Evolutionary conservation across 2,113 vertebrate species (phyloP).

Genomic region (Tetrax tetrax): DNA sequence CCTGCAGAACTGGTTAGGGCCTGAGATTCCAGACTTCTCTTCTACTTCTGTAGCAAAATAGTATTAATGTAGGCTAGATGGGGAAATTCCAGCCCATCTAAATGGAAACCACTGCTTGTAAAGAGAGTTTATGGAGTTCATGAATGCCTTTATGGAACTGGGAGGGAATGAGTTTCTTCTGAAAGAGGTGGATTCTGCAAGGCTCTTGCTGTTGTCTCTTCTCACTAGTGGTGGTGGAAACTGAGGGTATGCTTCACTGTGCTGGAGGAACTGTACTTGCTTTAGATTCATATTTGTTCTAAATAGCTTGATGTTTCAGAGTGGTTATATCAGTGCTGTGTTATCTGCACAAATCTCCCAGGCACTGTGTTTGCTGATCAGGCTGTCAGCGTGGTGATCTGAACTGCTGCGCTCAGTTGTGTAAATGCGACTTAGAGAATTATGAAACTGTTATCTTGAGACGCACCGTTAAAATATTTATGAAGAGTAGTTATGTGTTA

Average conservation of each 20-base stretch:
- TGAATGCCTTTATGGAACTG: not conserved
- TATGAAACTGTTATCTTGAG: not conserved
- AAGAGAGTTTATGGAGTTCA: not conserved
- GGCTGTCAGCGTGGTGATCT: not conserved
- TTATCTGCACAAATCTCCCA: not conserved
- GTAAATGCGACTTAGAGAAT: not conserved
- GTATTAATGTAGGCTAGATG: not conserved
- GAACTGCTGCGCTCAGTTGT: not conserved
- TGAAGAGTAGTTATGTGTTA: not conserved
- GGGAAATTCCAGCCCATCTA: not conserved
- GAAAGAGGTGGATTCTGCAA: not conserved
- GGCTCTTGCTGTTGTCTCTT: not conserved
- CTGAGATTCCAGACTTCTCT: not conserved
- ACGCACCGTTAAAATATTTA: not conserved
- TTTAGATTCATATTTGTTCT: not conserved
- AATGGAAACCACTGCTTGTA: not conserved
- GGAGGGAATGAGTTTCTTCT: not conserved
- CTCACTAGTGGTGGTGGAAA: not conserved
- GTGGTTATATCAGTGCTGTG: not conserved
- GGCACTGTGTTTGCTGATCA: rapidly evolving
- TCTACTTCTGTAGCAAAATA: not conserved
- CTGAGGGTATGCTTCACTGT: not conserved
- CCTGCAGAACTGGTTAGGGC: not conserved
- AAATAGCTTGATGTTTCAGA: not conserved
- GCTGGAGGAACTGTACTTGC: not conserved